phyloP scores from a whole-genome alignment of 2,797 vertebrate species.

The Chaetodon trifasciatus region DNA sequence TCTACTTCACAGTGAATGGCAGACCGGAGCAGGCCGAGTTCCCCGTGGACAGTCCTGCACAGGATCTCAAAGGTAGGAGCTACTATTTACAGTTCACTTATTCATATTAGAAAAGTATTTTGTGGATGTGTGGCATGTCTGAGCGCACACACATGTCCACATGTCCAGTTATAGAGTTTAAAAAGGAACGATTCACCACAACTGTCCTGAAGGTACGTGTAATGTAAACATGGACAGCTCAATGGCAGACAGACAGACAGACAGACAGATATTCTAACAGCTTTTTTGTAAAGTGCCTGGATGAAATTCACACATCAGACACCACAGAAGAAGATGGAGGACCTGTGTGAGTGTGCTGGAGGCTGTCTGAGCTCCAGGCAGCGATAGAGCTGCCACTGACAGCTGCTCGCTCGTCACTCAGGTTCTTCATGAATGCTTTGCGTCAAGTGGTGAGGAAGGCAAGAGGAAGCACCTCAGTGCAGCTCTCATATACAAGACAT shows the following conservation, averaged over 20 bases:
- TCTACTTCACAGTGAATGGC: constrained; percentile 86
- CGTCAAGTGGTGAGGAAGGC: not conserved
- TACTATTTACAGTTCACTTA: not conserved
- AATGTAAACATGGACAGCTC: not conserved
- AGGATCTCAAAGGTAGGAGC: constrained; percentile 86
- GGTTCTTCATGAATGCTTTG: not conserved
- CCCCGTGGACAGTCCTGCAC: constrained; percentile 78
- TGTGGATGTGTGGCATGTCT: not conserved
- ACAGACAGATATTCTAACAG: not conserved
- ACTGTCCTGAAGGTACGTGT: not conserved
- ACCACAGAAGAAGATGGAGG: not conserved
- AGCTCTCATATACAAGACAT: not conserved
- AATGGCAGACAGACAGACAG: not conserved
- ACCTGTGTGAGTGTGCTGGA: not conserved
- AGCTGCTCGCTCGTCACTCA: constrained; percentile 51
- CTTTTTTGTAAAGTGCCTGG: not conserved
- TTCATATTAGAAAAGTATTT: not conserved
- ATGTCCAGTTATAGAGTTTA: not conserved
- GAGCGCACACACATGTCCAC: not conserved
- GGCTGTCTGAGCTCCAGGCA: constrained; percentile 3
- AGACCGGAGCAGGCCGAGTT: constrained; percentile 87
- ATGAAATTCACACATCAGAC: not conserved
- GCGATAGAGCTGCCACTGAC: constrained; percentile 72
- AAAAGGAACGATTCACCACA: not conserved
- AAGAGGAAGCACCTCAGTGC: not conserved